Conservation (phyloP, 2,113 vertebrate species). For the Panthera leo region DNA sequence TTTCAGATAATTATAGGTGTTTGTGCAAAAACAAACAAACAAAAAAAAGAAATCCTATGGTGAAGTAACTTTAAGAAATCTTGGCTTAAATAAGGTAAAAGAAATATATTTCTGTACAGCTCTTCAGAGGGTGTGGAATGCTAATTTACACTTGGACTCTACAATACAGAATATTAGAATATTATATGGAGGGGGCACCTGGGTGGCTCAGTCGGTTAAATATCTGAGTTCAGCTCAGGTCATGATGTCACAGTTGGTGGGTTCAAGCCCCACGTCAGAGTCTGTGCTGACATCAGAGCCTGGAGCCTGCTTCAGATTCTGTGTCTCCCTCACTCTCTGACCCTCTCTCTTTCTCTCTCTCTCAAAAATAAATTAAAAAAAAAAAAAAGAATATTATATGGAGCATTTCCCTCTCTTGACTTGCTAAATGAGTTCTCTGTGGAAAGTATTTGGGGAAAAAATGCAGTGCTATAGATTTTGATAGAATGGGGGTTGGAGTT, state of each 20-base stretch:
- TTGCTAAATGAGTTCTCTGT: background rate
- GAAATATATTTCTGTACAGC: background rate
- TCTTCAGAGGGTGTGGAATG: background rate
- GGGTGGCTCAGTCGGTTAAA: too few species aligned
- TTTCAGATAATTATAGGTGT: background rate
- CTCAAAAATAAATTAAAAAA: too few species aligned
- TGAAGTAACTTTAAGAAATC: constrained; percentile 9
- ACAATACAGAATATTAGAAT: background rate
- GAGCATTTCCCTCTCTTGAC: background rate
- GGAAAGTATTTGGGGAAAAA: background rate
- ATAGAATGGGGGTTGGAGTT: background rate
- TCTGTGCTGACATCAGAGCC: too few species aligned
- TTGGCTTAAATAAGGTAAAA: background rate
- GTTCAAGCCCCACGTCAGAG: too few species aligned
- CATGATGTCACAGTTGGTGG: too few species aligned
- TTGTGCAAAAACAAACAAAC: background rate
- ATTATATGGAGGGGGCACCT: too few species aligned
- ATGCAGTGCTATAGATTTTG: background rate
- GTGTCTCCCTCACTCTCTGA: too few species aligned
- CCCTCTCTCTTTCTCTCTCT: too few species aligned
- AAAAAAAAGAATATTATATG: background rate
- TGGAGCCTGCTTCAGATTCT: too few species aligned
- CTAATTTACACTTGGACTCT: background rate
- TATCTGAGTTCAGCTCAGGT: too few species aligned
- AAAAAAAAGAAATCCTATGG: background rate